Base-by-base conservation (phyloP, 30 jellyfish, hydroid and myxozoan species). In the Clytia hemisphaerica region DNA sequence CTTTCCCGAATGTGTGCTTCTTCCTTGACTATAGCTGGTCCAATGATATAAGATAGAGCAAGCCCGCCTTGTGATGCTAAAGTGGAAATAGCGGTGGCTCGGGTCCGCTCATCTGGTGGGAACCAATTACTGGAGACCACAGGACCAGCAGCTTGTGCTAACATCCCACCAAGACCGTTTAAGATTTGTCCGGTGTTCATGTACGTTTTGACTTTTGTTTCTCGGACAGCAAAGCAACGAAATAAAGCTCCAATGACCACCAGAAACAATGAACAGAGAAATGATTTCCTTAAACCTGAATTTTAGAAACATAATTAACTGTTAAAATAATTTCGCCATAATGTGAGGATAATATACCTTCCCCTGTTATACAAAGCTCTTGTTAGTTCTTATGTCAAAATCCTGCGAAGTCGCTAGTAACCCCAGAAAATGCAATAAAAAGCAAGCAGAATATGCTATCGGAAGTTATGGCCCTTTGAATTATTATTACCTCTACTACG, bases 101-200 rank as follows among this genome's bases (percentile, higher is more conserved):
- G 60, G 15, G 87, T 72, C 28, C 87, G 72, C 45, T 74, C 83
- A 27, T 61, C 57, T 7, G 85, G 84, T 2, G 87, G 84, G 46
- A 74, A 74, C 87, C 87, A 74, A 3, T 36, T 44, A 24, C 64
- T 45, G 29, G 87, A 74, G 5, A 74, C 24, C 33, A 74, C 42
- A 15, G 87, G 87, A 14, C 83, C 87, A 45, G 58, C 79, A 9
- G 87, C 72, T 30, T 74, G 87, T 22, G 87, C 87, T 22, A 74
- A 30, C 49, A 61, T 74, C 12, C 87, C 87, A 3, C 83, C 87
- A 4, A 74, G 72, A 25, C 83, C 87, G 45, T 74, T 74, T 45
- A 74, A 25, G 19, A 74, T 26, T 58, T 74, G 87, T 9, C 87
- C 87, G 36, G 53, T 37, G 44, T 74, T 74, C 75, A 74, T 33